Evolutionary conservation across 2,797 vertebrate species (phyloP).

Genomic region (Bovichtus diacanthus): DNA sequence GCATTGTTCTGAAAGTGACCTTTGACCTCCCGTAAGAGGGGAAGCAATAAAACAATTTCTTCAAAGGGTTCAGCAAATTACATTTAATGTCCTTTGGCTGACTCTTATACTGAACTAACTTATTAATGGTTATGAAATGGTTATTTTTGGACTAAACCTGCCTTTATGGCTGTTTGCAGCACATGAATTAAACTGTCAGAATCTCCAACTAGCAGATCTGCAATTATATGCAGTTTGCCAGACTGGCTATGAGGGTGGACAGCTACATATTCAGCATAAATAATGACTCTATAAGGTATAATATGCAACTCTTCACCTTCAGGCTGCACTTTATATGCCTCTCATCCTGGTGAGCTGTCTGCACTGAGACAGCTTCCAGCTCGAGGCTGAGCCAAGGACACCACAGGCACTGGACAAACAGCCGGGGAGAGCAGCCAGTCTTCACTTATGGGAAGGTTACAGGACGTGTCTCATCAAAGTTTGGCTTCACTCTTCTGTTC

Average conservation of each 20-base stretch:
- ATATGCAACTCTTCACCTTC: slow-evolving; percentile 40
- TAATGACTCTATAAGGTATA: slow-evolving; percentile 20
- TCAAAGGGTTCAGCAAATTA: background rate
- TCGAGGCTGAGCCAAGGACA: slow-evolving; percentile 4
- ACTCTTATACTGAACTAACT: slow-evolving; percentile 8
- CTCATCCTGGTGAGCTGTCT: slow-evolving; percentile 36
- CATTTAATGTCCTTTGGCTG: slow-evolving; percentile 5
- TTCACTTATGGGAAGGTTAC: background rate
- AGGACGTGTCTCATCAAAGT: background rate
- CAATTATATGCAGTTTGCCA: slow-evolving; percentile 40
- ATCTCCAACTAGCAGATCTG: slow-evolving; percentile 18
- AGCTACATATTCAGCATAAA: slow-evolving; percentile 32
- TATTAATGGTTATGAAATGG: slow-evolving; percentile 13
- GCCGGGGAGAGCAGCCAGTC: slow-evolving; percentile 12
- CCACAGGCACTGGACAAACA: slow-evolving; percentile 15
- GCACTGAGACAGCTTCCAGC: slow-evolving; percentile 5
- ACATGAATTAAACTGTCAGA: slow-evolving; percentile 22
- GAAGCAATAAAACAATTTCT: background rate
- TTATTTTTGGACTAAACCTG: background rate
- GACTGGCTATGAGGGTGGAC: slow-evolving; percentile 18
- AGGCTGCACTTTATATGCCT: slow-evolving; percentile 31
- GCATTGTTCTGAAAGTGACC: slow-evolving; percentile 4
- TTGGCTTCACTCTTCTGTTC: background rate
- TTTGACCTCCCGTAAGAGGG: background rate
- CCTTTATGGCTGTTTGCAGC: slow-evolving; percentile 15